phyloP scores from a whole-genome alignment of 2,797 vertebrate species.

The Rhinoraja longicauda region DNA sequence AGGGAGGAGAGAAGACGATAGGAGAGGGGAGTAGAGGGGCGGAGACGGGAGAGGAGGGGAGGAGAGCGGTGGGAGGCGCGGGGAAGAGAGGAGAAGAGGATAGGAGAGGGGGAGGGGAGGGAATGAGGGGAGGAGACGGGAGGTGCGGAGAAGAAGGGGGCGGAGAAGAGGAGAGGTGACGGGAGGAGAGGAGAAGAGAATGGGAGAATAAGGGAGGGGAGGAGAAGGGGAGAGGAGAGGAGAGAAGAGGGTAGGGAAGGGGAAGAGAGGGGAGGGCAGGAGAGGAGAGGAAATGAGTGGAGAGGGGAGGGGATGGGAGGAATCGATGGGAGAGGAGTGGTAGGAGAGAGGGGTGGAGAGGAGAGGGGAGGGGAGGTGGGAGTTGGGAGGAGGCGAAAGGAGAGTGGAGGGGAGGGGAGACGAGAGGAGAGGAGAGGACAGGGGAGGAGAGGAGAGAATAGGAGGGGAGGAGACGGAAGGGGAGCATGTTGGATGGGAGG shows the following conservation, averaged over 20 bases:
- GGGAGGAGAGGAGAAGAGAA: conserved; percentile 41
- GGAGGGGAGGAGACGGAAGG: background rate
- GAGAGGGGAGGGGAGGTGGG: too few relatives aligned
- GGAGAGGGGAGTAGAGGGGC: background rate
- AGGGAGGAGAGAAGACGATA: background rate
- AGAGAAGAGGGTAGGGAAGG: conserved; percentile 31
- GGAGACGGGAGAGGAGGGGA: too few relatives aligned
- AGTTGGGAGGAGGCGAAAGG: background rate
- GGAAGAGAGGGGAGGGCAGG: conserved; percentile 43
- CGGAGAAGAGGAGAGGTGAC: conserved; percentile 42
- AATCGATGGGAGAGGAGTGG: too few relatives aligned
- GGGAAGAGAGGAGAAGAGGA: too few relatives aligned
- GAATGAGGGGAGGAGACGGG: too few relatives aligned
- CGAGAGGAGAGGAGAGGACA: background rate
- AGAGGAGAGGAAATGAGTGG: conserved; percentile 24
- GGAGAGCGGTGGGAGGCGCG: too few relatives aligned
- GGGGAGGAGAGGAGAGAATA: background rate
- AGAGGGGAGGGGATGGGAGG: conserved; percentile 40
- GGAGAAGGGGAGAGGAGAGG: background rate
- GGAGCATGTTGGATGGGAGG: background rate
- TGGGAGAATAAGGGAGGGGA: conserved; percentile 42
- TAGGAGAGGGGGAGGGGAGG: too few relatives aligned
- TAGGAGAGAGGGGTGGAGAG: too few relatives aligned
- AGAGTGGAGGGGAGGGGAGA: background rate
- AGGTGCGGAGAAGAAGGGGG: too few relatives aligned